Conservation (phyloP, 23 tunicate species). For the Trididemnum clinides region DNA sequence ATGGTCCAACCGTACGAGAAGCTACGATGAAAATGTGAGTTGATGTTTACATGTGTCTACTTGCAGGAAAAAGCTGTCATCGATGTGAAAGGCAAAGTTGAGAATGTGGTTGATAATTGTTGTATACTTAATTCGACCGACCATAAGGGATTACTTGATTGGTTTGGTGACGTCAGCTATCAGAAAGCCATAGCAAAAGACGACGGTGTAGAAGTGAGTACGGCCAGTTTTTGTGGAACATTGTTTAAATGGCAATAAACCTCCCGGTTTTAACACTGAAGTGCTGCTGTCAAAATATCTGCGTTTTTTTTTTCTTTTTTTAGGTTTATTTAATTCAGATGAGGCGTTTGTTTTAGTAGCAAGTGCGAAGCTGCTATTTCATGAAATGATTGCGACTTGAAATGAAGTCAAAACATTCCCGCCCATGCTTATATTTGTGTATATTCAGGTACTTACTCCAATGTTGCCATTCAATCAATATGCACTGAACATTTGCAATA, state of each 20-base stretch:
- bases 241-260: neutral
- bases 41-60: too few species aligned
- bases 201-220: slow-evolving; percentile 54
- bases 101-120: slow-evolving; percentile 64
- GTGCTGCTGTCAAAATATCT: too few species aligned
- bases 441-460: slow-evolving; percentile 66
- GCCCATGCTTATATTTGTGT: neutral
- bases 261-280: too few species aligned
- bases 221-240: neutral
- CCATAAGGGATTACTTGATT: slow-evolving; percentile 49
- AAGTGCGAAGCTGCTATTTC: too few species aligned
- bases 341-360: neutral
- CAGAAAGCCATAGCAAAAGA: slow-evolving; percentile 56
- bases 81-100: slow-evolving; percentile 51
- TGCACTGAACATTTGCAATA: slow-evolving; percentile 52
- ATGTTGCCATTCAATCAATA: slow-evolving; percentile 70
- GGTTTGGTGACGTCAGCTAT: slow-evolving; percentile 60
- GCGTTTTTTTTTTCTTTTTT: neutral
- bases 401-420: too few species aligned
- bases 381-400: too few species aligned
- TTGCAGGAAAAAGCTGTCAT: slow-evolving; percentile 86
- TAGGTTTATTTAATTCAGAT: neutral
- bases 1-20: too few species aligned
- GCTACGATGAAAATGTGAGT: too few species aligned
- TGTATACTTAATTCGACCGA: slow-evolving; percentile 73